Evolutionary conservation across 1,140 invertebrate genomes (phyloP).

Genomic region (Agraylea sexmaculata): DNA sequence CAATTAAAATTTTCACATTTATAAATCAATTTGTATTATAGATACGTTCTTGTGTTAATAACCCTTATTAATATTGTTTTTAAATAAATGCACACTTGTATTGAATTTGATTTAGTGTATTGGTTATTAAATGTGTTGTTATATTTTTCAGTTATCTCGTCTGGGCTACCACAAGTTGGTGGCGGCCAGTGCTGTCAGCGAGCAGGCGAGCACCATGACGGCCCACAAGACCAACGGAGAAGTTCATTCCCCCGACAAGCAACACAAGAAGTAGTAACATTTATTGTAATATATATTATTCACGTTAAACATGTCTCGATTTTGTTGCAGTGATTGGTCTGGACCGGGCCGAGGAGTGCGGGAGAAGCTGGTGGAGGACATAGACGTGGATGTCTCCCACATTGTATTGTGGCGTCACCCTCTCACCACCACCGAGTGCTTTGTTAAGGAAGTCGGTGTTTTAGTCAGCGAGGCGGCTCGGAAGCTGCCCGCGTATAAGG

Average conservation of each 20-base stretch:
- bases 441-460: slow-evolving; percentile 59
- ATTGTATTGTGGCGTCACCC: slow-evolving; percentile 82
- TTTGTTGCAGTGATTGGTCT: slow-evolving; percentile 17
- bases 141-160: slow-evolving; percentile 30
- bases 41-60: too few relatives aligned
- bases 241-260: slow-evolving; percentile 13
- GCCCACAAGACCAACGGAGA: slow-evolving; percentile 29
- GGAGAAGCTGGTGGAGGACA: neutral
- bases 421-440: slow-evolving; percentile 72
- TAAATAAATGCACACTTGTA: too few relatives aligned
- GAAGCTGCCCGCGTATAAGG: slow-evolving; percentile 36
- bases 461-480: slow-evolving; percentile 37
- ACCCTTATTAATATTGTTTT: too few relatives aligned
- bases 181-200: slow-evolving; percentile 24
- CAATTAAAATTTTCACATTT: too few relatives aligned
- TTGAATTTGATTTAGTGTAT: slow-evolving; percentile 10
- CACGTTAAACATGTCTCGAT: neutral
- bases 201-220: slow-evolving; percentile 15
- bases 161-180: slow-evolving; percentile 41
- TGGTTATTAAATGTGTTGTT: slow-evolving; percentile 10
- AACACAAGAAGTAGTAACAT: slow-evolving; percentile 8
- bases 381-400: slow-evolving; percentile 26
- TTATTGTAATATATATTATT: neutral
- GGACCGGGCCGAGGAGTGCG: slow-evolving; percentile 15
- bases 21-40: too few relatives aligned